These are phyloP conservation scores for Coendou prehensilis DNA, from an alignment of 2,797 vertebrate genomes.

Conservation along the genomic window DNA sequence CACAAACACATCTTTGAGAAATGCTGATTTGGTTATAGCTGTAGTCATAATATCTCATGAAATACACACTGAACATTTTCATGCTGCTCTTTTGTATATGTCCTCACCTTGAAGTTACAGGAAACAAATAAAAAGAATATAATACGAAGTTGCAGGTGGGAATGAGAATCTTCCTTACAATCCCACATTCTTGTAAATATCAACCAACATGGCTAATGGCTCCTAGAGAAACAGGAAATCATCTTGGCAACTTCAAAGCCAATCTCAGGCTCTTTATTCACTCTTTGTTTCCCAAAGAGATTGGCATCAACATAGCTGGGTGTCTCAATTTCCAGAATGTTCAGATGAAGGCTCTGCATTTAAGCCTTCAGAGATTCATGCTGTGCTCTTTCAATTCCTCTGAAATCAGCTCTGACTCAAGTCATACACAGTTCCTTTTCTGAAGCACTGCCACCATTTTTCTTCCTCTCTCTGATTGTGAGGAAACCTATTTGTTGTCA, in stretches of 20 bases:
- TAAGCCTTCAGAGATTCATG: not conserved
- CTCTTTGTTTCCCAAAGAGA: not conserved
- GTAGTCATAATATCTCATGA: not conserved
- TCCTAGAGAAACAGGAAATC: not conserved
- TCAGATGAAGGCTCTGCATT: not conserved
- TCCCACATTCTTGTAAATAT: not conserved
- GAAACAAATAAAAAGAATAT: not conserved
- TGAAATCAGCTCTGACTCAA: slow-evolving; percentile 29
- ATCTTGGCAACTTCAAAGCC: not conserved
- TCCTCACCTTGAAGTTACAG: not conserved
- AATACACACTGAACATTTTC: not conserved
- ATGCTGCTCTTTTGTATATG: not conserved
- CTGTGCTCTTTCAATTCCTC: not conserved
- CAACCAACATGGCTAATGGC: not conserved
- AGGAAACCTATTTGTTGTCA: not conserved
- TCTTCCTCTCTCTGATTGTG: not conserved
- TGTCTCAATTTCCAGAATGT: not conserved
- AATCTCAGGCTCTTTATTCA: not conserved
- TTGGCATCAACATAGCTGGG: not conserved
- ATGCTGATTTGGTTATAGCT: not conserved
- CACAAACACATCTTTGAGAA: not conserved
- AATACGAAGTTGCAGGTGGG: not conserved
- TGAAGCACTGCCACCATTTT: not conserved
- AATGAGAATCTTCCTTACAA: not conserved
- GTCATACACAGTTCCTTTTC: not conserved